A percentile compares a stretch with the other conserved stretches of the same genome.
Evolutionary conservation across 2,113 vertebrate species (phyloP).

Genomic region (Otocyon megalotis): DNA sequence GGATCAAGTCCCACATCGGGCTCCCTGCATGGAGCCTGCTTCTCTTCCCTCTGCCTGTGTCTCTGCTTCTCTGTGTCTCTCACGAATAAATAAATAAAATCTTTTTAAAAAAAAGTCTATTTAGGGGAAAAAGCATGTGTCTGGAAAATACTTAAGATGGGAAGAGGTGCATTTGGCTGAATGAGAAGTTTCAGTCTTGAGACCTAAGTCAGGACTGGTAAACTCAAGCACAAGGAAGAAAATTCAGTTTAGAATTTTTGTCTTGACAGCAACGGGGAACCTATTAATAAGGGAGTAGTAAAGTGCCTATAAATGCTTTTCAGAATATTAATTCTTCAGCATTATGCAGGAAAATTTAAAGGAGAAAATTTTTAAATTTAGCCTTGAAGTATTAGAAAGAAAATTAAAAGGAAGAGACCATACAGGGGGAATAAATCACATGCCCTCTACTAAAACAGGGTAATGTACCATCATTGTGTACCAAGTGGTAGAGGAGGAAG

Average conservation of each 20-base stretch:
- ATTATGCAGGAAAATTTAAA: neutral
- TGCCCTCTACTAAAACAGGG: neutral
- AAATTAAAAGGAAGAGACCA: neutral
- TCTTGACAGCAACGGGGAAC: neutral
- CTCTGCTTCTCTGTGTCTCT: too few species aligned
- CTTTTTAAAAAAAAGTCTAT: neutral
- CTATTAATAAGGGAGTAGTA: neutral
- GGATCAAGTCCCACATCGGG: too few species aligned
- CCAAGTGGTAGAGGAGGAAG: neutral
- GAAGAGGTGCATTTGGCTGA: neutral
- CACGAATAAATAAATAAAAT: too few species aligned
- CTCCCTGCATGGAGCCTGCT: too few species aligned
- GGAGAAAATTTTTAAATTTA: constrained; percentile 33
- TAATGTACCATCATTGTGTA: constrained; percentile 22
- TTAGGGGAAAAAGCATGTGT: neutral
- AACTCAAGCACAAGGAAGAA: neutral
- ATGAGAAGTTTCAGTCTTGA: constrained; percentile 42
- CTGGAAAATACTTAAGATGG: neutral
- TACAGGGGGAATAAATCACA: neutral
- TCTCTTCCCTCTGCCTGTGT: too few species aligned
- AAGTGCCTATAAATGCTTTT: neutral
- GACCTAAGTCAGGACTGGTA: neutral
- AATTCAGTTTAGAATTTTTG: constrained; percentile 31
- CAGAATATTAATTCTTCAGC: constrained; percentile 10
- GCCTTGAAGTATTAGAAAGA: neutral